Evolutionary conservation across 1,140 invertebrate species (phyloP), one percentile per base, ranked within the genome.

Genomic region (Zaprionus africanus): DNA sequence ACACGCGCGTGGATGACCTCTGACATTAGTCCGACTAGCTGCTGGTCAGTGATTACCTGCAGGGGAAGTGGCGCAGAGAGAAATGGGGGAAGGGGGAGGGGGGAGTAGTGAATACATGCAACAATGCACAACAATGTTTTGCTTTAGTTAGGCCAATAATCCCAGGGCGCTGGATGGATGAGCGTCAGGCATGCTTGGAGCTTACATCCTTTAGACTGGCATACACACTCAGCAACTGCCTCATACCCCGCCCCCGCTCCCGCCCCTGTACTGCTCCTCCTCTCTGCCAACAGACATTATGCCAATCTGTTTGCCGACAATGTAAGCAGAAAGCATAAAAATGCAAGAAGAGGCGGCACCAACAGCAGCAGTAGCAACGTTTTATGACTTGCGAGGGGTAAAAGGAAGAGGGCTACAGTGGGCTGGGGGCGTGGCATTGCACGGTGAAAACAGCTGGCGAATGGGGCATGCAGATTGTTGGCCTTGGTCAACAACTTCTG

Each of bases 381-480:
- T 65, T 65, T 56, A 57, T 57, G 63, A 17, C 24, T 24, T 17
- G 19, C 13, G 34, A 11, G 43, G 28, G 22, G n/a, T 19, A 51
- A 22, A 11, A 22, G 51, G 13, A n/a, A n/a, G 36, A 13, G 57
- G 31, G 31, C 11, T 19, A 36, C 19, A 15, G 13, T 28, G 24
- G 22, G 13, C 24, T 43, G 66, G 53, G 53, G 26, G 53, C 13
- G 51, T n/a, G 24, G 26, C 46, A 22, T 13, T 51, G 53, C 24
- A 56, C 24, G 28, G 65, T 73, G 65, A 61, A 74, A 61, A 74
- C 57, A 38, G 58, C 66, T 62, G 60, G 79, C 62, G 68, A 77
- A 69, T 80, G 69, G 62, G 24, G 74, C 69, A 80, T 77, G 79
- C 83, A 85, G 79, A 76, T 75, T 58, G 80, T 57, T 88, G 79